A percentile compares a stretch with the other conserved stretches of the same genome.
These are phyloP conservation scores for Bos indicus DNA, from an alignment of 2,113 vertebrate species.

Conservation along the genomic window DNA sequence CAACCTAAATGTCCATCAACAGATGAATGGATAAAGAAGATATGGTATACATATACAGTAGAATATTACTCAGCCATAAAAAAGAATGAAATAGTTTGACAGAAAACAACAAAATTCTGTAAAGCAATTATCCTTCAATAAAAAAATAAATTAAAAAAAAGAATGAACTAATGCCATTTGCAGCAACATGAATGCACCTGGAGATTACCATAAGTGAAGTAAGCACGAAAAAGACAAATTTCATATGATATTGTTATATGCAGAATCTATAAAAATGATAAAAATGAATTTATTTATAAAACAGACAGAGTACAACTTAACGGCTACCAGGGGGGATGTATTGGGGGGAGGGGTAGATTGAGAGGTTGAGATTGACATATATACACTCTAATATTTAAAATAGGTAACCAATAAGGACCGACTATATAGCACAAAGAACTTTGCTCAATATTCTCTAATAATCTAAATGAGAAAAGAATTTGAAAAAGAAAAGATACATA, in stretches of 20 bases:
- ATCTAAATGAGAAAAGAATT: neutral
- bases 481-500: neutral
- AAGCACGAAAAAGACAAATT: neutral
- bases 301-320: neutral
- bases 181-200: neutral
- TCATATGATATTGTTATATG: neutral
- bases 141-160: neutral
- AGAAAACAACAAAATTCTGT: neutral
- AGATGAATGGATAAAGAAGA: neutral
- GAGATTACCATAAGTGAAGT: neutral
- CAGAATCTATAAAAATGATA: neutral
- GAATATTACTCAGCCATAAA: neutral
- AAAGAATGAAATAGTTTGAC: neutral
- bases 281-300: neutral
- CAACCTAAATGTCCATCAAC: neutral
- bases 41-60: neutral
- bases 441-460: neutral
- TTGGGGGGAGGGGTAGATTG: neutral
- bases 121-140: neutral
- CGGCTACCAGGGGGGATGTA: neutral
- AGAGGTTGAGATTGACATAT: neutral
- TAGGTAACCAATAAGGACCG: neutral
- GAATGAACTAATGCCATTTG: neutral
- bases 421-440: neutral
- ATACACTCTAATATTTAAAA: neutral